phyloP scores from a whole-genome alignment of 1,140 invertebrate species.

The Cotesia glomerata region DNA sequence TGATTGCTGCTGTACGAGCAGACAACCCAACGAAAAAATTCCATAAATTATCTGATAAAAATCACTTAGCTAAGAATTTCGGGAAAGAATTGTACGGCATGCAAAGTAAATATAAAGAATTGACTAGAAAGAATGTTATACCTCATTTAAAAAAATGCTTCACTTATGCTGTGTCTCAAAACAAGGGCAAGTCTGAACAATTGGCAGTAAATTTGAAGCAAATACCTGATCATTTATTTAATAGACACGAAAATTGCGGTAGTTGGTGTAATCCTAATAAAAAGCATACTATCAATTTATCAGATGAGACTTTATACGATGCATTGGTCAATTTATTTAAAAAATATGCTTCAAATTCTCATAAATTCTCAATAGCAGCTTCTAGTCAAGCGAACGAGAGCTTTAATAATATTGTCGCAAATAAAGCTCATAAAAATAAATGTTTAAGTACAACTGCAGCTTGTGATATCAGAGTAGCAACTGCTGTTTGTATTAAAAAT shows the following conservation, averaged over 20 bases:
- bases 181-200: constrained; percentile 1
- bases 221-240: constrained; percentile 21
- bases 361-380: constrained; percentile 22
- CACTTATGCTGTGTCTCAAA: constrained; percentile 18
- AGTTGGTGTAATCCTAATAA: constrained; percentile 13
- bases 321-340: constrained; percentile 14
- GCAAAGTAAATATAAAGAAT: constrained; percentile 1
- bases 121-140: constrained; percentile 14
- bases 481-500: constrained; percentile 23
- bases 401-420: constrained; percentile 20
- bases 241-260: constrained; percentile 25
- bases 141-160: constrained; percentile 25
- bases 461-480: constrained; percentile 8
- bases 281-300: not conserved
- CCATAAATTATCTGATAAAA: constrained; percentile 25
- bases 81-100: constrained; percentile 8
- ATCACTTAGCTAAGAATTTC: constrained; percentile 15
- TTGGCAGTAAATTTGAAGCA: constrained; percentile 7
- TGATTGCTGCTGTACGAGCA: constrained; percentile 19
- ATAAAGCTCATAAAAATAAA: constrained; percentile 22
- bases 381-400: constrained; percentile 28
- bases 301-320: constrained; percentile 9
- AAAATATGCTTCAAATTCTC: constrained; percentile 18
- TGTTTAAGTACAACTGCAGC: constrained; percentile 12
- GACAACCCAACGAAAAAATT: constrained; percentile 1